phyloP scores from a whole-genome alignment of 2,797 vertebrate species.

The Aulostomus chinensis region DNA sequence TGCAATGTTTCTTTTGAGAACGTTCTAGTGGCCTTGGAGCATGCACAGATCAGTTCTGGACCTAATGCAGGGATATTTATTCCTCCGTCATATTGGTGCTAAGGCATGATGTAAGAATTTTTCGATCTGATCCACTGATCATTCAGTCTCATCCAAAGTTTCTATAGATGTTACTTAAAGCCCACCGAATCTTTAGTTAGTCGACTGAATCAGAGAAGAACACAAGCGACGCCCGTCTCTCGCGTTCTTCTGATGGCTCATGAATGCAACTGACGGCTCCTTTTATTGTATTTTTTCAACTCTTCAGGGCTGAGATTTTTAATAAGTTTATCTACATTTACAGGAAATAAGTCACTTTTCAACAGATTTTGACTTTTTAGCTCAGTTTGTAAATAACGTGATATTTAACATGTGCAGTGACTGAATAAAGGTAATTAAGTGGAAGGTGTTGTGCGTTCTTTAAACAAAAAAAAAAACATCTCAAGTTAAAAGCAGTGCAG shows the following conservation, averaged over 20 bases:
- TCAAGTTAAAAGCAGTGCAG: conserved; percentile 71
- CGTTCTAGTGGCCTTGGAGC: conserved; percentile 78
- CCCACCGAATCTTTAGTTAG: conserved; percentile 48
- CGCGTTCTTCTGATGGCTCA: conserved; percentile 43
- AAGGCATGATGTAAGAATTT: conserved; percentile 70
- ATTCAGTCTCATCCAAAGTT: conserved; percentile 71
- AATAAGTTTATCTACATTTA: conserved; percentile 71
- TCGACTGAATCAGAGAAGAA: conserved; percentile 39
- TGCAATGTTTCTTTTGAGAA: conserved; percentile 75
- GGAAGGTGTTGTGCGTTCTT: conserved; percentile 75
- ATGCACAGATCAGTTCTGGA: conserved; percentile 75
- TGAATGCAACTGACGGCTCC: conserved; percentile 46
- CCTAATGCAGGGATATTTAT: conserved; percentile 63
- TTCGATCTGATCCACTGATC: conserved; percentile 51
- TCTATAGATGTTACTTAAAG: conserved; percentile 60
- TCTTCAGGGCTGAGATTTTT: conserved; percentile 74
- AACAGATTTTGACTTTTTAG: conserved; percentile 68
- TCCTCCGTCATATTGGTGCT: conserved; percentile 75
- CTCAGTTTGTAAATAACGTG: conserved; percentile 78
- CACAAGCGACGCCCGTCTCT: conserved; percentile 31
- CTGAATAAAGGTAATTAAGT: conserved; percentile 73
- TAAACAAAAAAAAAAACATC: conserved; percentile 35
- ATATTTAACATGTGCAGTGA: conserved; percentile 72
- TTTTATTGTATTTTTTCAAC: conserved; percentile 55
- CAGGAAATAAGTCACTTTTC: conserved; percentile 64